A percentile compares a stretch with the other conserved stretches of the same genome.
Evolutionary conservation across 2,113 vertebrate species (phyloP).

Genomic region (Chlamydotis undulata): DNA sequence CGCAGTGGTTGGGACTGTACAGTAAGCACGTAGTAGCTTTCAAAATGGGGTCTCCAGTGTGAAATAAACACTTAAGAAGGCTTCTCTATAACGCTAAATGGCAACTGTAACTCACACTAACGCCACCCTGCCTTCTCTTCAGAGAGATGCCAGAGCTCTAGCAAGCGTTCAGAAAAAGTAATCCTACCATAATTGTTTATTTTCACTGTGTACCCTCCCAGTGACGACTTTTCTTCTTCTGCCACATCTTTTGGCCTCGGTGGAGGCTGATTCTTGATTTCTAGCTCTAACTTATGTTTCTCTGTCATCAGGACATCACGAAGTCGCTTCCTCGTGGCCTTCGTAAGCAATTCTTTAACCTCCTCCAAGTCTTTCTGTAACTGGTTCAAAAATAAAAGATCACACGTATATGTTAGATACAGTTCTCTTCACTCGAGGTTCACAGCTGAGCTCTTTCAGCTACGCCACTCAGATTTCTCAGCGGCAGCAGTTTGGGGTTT

Average conservation of each 20-base stretch:
- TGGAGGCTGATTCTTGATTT: conserved; percentile 82
- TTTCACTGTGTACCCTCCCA: conserved; percentile 88
- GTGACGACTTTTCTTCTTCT: conserved; percentile 74
- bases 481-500: accelerated
- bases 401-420: accelerated
- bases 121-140: too few species aligned
- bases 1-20: accelerated
- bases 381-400: conserved; percentile 48
- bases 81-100: not conserved
- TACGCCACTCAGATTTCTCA: not conserved
- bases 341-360: conserved; percentile 80
- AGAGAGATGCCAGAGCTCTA: not conserved
- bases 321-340: conserved; percentile 82
- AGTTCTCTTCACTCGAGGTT: not conserved
- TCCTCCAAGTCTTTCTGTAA: conserved; percentile 90
- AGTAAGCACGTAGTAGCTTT: accelerated
- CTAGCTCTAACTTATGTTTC: conserved; percentile 87
- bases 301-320: conserved; percentile 84
- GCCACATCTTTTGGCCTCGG: conserved; percentile 77
- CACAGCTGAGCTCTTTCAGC: not conserved
- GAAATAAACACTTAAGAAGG: not conserved
- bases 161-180: not conserved
- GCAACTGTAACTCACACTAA: not conserved
- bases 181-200: conserved; percentile 93
- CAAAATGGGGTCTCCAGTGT: not conserved